Percentiles rank a stretch among this genome's conserved stretches.
These are phyloP conservation scores for Spea multiplicata DNA, from an alignment of 2,113 vertebrate species.

Conservation along the genomic window DNA sequence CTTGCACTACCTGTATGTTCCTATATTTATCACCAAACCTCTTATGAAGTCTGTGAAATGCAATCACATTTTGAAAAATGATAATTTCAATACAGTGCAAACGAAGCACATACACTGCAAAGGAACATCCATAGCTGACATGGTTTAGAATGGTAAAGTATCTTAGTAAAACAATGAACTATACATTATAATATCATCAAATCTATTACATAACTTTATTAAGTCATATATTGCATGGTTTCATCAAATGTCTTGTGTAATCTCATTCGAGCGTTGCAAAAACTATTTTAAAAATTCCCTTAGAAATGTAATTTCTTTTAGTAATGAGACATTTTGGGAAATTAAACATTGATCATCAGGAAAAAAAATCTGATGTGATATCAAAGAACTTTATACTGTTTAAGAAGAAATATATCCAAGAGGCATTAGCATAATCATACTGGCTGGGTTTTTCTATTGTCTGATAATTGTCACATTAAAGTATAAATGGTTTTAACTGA, in stretches of 20 bases:
- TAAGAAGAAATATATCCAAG: constrained; percentile 24
- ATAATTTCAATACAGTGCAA: too few relatives aligned
- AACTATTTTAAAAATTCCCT: constrained; percentile 12
- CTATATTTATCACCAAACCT: too few relatives aligned
- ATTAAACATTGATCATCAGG: constrained; percentile 26
- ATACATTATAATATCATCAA: background rate
- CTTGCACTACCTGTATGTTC: too few relatives aligned
- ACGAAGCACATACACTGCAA: too few relatives aligned
- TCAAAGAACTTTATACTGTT: constrained; percentile 18
- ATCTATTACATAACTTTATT: background rate
- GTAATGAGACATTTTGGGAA: constrained; percentile 32
- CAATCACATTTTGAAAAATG: too few relatives aligned
- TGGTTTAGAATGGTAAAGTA: background rate
- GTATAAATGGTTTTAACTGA: constrained; percentile 30
- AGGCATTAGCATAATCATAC: constrained; percentile 38
- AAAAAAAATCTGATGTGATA: constrained; percentile 19
- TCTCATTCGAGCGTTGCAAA: constrained; percentile 1
- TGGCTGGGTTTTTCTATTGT: constrained; percentile 8
- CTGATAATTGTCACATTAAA: constrained; percentile 27
- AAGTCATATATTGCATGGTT: background rate
- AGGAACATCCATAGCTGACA: background rate
- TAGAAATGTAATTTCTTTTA: constrained; percentile 13
- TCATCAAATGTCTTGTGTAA: constrained; percentile 6
- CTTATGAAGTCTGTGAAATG: too few relatives aligned
- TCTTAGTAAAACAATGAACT: background rate